phyloP scores from a whole-genome alignment of 1,140 invertebrate genomes.

The Drosophila busckii region DNA sequence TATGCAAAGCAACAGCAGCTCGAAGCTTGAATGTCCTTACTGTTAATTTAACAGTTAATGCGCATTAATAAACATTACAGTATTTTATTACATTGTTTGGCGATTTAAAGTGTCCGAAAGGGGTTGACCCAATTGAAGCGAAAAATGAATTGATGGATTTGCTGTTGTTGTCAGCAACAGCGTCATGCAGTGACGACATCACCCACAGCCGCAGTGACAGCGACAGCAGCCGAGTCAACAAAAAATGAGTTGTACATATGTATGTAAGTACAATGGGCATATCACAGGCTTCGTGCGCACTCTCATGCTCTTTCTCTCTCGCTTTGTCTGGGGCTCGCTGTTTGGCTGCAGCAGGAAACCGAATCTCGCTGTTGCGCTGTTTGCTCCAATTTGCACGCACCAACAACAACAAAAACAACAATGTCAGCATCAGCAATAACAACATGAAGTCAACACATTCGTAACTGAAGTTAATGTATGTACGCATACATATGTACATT shows the following conservation, averaged over 20 bases:
- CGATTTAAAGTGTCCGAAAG: background rate
- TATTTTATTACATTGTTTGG: no score
- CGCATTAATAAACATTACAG: no score
- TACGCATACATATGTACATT: background rate
- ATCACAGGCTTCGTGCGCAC: background rate
- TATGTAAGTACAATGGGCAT: constrained; percentile 33
- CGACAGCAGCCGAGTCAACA: constrained; percentile 26
- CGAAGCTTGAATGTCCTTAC: no score
- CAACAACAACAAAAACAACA: constrained; percentile 33
- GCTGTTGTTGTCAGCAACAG: background rate
- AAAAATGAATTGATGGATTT: constrained; percentile 21
- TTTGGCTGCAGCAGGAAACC: constrained; percentile 37
- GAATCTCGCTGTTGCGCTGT: constrained; percentile 11
- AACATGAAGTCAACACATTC: constrained; percentile 26
- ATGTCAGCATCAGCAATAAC: constrained; percentile 31
- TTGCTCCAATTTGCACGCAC: constrained; percentile 59
- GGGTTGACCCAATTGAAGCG: constrained; percentile 58
- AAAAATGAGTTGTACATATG: constrained; percentile 63
- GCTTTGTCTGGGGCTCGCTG: background rate
- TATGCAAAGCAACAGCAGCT: no score
- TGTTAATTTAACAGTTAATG: no score
- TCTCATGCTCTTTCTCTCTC: constrained; percentile 3
- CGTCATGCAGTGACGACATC: constrained; percentile 51
- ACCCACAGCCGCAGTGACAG: constrained; percentile 41
- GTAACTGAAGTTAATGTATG: constrained; percentile 12